phyloP scores from a whole-genome alignment of 2,113 vertebrate genomes.

The Heteronetta atricapilla region DNA sequence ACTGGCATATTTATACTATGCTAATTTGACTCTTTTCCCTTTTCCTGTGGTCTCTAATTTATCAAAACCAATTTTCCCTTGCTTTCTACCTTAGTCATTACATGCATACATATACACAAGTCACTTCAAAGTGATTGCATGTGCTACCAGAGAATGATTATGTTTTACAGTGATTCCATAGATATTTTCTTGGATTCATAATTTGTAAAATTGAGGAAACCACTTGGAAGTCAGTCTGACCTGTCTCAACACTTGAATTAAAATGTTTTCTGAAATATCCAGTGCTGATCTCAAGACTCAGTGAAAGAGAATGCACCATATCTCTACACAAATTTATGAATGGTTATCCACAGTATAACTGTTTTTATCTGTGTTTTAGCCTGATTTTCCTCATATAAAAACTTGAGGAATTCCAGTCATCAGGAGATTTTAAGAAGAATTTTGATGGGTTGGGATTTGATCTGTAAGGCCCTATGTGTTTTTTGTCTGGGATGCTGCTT shows the following conservation, averaged over 20 bases:
- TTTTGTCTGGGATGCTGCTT: background rate
- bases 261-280: background rate
- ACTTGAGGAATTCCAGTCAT: background rate
- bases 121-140: background rate
- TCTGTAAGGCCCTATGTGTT: background rate
- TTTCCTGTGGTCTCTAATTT: background rate
- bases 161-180: background rate
- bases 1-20: background rate
- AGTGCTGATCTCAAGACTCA: background rate
- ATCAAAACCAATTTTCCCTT: background rate
- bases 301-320: background rate
- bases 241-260: background rate
- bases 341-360: background rate
- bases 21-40: background rate
- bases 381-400: background rate
- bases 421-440: background rate
- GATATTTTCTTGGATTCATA: background rate
- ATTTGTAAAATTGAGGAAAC: background rate
- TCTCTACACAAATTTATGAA: background rate
- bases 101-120: accelerated
- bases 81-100: background rate
- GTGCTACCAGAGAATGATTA: background rate
- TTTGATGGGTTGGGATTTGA: background rate
- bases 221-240: background rate
- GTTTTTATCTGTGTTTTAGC: background rate